A percentile compares a stretch with the other conserved stretches of the same genome.
Conservation (phyloP, 2,888 invertebrate genomes). For the Pseudococcus viburni region DNA sequence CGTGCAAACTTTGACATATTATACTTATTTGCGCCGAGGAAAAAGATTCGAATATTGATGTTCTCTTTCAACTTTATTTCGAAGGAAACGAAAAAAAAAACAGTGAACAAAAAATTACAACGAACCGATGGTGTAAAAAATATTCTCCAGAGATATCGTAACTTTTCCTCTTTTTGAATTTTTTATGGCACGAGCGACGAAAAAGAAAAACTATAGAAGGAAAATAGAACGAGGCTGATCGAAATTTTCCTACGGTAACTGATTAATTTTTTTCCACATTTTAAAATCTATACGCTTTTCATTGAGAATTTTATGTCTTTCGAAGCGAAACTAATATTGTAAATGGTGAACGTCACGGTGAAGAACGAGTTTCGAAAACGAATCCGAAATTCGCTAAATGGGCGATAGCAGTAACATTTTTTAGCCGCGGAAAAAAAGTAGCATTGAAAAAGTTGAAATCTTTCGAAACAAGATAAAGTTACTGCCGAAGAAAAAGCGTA, state of each 20-base stretch:
- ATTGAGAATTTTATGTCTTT: constrained; percentile 15
- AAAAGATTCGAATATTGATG: constrained; percentile 12
- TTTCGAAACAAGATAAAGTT: constrained; percentile 27
- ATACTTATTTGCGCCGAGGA: background rate
- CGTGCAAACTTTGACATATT: constrained; percentile 2
- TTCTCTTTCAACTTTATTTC: constrained; percentile 21
- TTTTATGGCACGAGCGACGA: background rate
- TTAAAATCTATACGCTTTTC: background rate
- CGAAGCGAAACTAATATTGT: constrained; percentile 22
- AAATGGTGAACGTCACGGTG: background rate
- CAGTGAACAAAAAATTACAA: background rate
- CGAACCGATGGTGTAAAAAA: constrained; percentile 20
- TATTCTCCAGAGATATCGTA: constrained; percentile 4
- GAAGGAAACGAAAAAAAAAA: background rate
- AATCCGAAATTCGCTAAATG: background rate
- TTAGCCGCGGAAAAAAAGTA: background rate
- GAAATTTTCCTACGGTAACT: constrained; percentile 7
- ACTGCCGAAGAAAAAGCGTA: background rate
- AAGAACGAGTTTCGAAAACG: constrained; percentile 3
- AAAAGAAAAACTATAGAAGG: background rate
- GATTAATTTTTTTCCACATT: background rate
- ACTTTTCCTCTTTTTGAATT: background rate
- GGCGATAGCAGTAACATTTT: background rate
- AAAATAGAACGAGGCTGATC: constrained; percentile 27
- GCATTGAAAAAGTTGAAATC: constrained; percentile 31